Evolutionary conservation across 2,113 vertebrate genomes (phyloP).

Genomic region (Notechis scutatus): DNA sequence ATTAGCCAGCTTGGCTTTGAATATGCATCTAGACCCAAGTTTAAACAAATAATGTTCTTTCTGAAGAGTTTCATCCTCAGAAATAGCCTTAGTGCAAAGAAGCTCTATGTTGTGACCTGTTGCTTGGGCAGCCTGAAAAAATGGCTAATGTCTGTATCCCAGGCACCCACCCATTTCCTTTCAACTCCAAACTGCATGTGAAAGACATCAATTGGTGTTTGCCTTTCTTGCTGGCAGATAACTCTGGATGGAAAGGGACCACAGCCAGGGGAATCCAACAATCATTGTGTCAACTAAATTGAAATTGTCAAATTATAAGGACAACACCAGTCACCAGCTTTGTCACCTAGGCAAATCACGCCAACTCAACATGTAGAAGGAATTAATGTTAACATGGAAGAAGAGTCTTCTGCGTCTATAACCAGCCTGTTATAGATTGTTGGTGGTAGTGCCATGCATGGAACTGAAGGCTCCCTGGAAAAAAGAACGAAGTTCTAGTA

Average conservation of each 20-base stretch:
- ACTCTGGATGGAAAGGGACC: not conserved
- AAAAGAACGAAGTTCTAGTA: not conserved
- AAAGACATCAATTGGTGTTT: not conserved
- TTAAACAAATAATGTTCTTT: not conserved
- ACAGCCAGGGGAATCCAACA: not conserved
- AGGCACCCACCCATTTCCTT: not conserved
- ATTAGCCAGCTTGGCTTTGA: not conserved
- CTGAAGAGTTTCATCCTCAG: not conserved
- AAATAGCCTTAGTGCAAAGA: not conserved
- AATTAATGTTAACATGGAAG: not conserved
- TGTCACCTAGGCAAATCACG: not conserved
- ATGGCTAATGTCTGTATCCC: not conserved
- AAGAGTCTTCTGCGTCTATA: not conserved
- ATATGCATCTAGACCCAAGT: not conserved
- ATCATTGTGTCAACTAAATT: not conserved
- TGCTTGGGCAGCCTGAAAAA: not conserved
- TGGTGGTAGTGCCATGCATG: not conserved
- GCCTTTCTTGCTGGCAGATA: not conserved
- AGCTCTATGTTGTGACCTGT: not conserved
- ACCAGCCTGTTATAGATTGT: not conserved
- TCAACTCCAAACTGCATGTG: not conserved
- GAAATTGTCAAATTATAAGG: not conserved
- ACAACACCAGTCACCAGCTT: not conserved
- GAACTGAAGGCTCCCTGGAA: not conserved
- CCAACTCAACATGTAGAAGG: not conserved